Base-by-base conservation (phyloP, 2,888 invertebrate genomes). In the Oscheius sp. region DNA sequence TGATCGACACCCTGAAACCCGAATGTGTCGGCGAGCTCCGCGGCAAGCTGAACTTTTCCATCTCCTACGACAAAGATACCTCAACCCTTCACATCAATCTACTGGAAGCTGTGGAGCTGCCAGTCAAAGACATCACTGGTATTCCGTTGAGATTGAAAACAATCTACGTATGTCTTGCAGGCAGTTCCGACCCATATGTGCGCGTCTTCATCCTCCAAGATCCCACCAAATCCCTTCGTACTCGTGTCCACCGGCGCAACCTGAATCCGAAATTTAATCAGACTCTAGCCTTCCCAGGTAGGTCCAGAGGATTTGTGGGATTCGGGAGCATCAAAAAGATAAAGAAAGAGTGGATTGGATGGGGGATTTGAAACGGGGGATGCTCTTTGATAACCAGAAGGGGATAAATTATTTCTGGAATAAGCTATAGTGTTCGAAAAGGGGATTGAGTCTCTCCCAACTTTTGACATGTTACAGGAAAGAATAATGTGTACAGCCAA, bases 241-340 rank as follows among this genome's bases (percentile, higher is more conserved):
- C 86, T 51, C 82, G 83, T 13, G 83, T 87, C 13, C 86, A 86
- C 59, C 71, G 83, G 11, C 68, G 87, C 0, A 87, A 86, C 68
- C 76, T 87, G 50, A 82, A 85, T 53, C 87, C 87, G 9, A 86
- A 85, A n/a, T 87, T 87, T 79, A 78, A 86, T 55, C 83, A 87
- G 75, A 83, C 80, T 2, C 77, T 87, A 7, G 77, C 79, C 1
- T 87, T 87, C 72, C 81, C 84, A 65, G 87, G 87, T 87, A 60
- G 35, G 60, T n/a, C 57, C 2, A 29, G 57, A 29, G 29, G 57
- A 50, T 62, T 51, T 13, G 33, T 13, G 62, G 32, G 2, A 47
- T 37, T n/a, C 48, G 3, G 33, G 10, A 48, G 42, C 10, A 21
- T n/a, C 33, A 57, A 57, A 57, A 21, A 57, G 33, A 57, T 33